Percentiles rank a stretch among this genome's conserved stretches.
phyloP scores from a whole-genome alignment of 2,797 vertebrate genomes.

The Tangara arthus region DNA sequence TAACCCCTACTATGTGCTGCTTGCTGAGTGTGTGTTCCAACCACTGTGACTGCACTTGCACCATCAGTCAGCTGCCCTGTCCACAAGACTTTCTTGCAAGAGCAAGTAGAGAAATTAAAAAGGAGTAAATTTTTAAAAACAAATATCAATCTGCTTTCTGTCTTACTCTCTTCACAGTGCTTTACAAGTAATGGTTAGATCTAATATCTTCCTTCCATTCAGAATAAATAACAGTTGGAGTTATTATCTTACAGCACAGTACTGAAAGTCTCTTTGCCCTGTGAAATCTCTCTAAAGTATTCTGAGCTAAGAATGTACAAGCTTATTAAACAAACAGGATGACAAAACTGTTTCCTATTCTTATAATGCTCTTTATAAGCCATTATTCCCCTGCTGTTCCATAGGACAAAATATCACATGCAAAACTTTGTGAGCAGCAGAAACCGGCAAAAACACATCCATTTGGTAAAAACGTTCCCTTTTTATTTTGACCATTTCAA shows the following conservation, averaged over 20 bases:
- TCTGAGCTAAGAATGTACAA: background rate
- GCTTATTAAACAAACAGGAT: background rate
- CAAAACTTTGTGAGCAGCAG: background rate
- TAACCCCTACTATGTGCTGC: background rate
- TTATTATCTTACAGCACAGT: background rate
- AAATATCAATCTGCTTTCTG: background rate
- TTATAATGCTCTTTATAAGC: background rate
- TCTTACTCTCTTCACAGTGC: background rate
- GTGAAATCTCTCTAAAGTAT: background rate
- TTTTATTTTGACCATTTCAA: background rate
- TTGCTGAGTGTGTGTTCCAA: rapidly evolving
- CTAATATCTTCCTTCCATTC: background rate
- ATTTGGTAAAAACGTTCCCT: background rate
- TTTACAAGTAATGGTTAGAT: background rate
- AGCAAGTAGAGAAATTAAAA: background rate
- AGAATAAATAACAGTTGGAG: background rate
- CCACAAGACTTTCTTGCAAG: background rate
- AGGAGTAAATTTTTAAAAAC: background rate
- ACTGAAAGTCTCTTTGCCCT: background rate
- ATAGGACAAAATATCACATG: background rate
- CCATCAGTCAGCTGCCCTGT: background rate
- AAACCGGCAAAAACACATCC: background rate
- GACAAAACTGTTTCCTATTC: background rate
- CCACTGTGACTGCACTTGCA: background rate
- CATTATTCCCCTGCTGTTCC: background rate